These are phyloP conservation scores for Nyctibius bracteatus DNA, from an alignment of 2,113 vertebrate species.

Conservation along the genomic window DNA sequence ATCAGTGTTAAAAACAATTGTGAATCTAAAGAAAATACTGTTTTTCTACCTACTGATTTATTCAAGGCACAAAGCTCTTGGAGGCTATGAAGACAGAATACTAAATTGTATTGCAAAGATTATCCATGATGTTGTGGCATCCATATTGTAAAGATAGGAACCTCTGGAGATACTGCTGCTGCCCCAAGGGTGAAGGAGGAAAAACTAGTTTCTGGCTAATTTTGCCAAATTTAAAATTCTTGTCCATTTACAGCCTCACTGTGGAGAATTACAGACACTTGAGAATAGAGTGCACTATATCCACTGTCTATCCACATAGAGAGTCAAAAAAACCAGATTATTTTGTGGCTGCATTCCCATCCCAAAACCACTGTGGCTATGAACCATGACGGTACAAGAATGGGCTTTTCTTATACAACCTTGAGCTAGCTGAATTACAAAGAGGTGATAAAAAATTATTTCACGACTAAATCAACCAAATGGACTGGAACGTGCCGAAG, in stretches of 20 bases:
- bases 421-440: neutral
- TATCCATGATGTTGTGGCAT: neutral
- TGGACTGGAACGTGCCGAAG: neutral
- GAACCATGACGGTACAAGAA: neutral
- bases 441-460: neutral
- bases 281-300: neutral
- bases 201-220: neutral
- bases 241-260: neutral
- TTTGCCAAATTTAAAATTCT: neutral
- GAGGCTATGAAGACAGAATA: neutral
- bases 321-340: neutral
- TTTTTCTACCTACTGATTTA: neutral
- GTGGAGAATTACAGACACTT: neutral
- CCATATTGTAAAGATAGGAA: neutral
- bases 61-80: neutral
- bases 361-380: neutral
- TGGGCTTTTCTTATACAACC: neutral
- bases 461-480: neutral
- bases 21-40: neutral
- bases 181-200: neutral
- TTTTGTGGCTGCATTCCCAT: neutral
- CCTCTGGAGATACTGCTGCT: neutral
- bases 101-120: neutral
- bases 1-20: neutral
- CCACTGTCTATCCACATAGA: neutral